Evolutionary conservation across 1,140 invertebrate genomes (phyloP), one percentile per base, ranked within the genome.

Genomic region (Solenopsis fugax): DNA sequence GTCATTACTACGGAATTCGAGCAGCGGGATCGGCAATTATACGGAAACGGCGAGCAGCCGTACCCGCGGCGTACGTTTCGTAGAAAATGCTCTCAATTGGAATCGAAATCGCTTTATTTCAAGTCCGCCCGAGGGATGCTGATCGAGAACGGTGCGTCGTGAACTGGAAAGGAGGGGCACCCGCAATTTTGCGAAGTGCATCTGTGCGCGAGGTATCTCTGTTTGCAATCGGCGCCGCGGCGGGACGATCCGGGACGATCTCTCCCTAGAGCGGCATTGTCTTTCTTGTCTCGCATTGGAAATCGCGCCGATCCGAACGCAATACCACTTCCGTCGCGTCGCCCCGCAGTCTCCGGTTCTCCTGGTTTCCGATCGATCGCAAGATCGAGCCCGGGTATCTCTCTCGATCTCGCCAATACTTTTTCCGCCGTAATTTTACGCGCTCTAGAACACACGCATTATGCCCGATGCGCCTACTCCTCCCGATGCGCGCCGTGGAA

Each of bases 391-490:
- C 21, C 21, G 9, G n/a, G 9, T n/a, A 18, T 69, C 58, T 48
- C 21, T 41, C 18, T 12, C 41, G 4, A 0, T 5, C 41, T 16
- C 37, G 93, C 87, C 95, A 95, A 85, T 94, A 94, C 91, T 95
- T 95, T 94, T 87, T 24, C 94, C 16, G 73, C 77, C 29, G 34
- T 18, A 16, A 73, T 86, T 94, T 91, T 95, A 93, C 89, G 92
- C 94, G 95, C 95, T 95, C 95, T 95, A 91, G 92, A 95, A 95
- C 95, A 92, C 94, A 94, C 93, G 93, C 92, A 93, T 95, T 95
- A 94, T 92, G 89, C 89, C 90, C 75, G 50, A 85, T 92, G 92
- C 89, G 89, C 86, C 88, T 89, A 76, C 89, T 92, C 87, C 91
- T 93, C 84, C 67, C 86, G 90, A 72, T 56, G 52, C 73, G 65